phyloP scores from a whole-genome alignment of 2,797 vertebrate species.

The Natrix natrix region DNA sequence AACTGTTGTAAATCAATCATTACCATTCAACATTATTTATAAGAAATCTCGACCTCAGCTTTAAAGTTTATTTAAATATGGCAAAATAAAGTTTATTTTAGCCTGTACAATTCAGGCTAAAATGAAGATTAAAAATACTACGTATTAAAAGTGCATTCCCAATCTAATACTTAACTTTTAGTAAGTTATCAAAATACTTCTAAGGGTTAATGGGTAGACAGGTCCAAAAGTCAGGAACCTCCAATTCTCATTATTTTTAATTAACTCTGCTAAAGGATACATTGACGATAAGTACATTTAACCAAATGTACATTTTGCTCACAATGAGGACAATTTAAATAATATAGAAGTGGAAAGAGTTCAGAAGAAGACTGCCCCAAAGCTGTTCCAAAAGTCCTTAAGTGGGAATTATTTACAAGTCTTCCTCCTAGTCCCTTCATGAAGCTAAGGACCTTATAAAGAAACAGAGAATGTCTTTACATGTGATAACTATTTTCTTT shows the following conservation, averaged over 20 bases:
- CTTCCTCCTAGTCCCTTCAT: too few species aligned
- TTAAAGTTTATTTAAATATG: background rate
- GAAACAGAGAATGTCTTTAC: background rate
- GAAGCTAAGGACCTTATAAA: background rate
- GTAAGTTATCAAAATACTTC: background rate
- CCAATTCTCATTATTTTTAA: background rate
- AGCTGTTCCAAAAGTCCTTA: background rate
- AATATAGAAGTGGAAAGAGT: background rate
- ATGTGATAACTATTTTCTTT: background rate
- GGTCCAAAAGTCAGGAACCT: background rate
- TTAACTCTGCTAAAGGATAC: background rate
- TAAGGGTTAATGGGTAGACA: background rate
- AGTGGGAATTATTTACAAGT: background rate
- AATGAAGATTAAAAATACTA: conserved; percentile 22
- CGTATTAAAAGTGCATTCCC: background rate
- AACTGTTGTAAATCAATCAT: background rate
- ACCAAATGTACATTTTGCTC: background rate
- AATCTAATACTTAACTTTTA: background rate
- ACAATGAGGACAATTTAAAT: background rate
- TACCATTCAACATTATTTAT: conserved; percentile 26
- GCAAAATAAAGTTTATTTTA: background rate
- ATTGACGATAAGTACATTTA: background rate
- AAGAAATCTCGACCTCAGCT: background rate
- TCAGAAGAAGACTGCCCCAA: background rate
- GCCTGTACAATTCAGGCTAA: conserved; percentile 1